Base-by-base conservation (phyloP, 2,888 invertebrate genomes). In the Nowickia ferox region DNA sequence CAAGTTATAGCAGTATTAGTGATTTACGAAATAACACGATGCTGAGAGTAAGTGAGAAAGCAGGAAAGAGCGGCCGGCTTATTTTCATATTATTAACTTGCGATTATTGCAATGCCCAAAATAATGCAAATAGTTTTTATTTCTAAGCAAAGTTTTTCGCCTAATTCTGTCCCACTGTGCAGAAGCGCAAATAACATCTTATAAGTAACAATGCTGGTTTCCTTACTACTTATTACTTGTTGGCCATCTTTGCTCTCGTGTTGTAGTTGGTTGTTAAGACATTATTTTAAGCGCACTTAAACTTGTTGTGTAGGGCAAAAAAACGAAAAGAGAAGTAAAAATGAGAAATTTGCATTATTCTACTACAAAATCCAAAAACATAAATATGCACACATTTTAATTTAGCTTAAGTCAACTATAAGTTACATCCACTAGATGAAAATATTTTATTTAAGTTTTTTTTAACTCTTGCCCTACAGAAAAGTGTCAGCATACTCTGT, bases 381-480 rank as follows among this genome's bases (percentile, higher is more conserved):
- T 77, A 59, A 68, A 68, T 61, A 78, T 61, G 30, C 61, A 71
- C 19, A 71, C 53, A 61, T 79, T 53, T 71, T 79, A 61, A 79
- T 71, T 79, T 38, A 71, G 61, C 69, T 63, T 53, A 79, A 71
- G 61, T 79, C 53, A 79, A 69, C 63, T 69, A 59, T 44, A 77
- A 68, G 19, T 77, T 65, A 77, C 40, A 68, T 17, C 40, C 17
- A 38, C 15, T 38, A 59, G 9, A 68, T 51, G 53, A 51, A 48
- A 59, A 40, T 42, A n/a, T 48, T 15, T 57, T 11, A 17, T 42
- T 51, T 19, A 10, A 44, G 9, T 30, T 19, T 38, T 55, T 66
- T 15, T 55, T n/a, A 19, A 40, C 51, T 30, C 8, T 30, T 0
- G 15, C 19, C 19, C 61, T 63, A 74, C 3, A 44, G 10, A 22